phyloP scores from a whole-genome alignment of 2,113 vertebrate species.

The Saccopteryx bilineata region DNA sequence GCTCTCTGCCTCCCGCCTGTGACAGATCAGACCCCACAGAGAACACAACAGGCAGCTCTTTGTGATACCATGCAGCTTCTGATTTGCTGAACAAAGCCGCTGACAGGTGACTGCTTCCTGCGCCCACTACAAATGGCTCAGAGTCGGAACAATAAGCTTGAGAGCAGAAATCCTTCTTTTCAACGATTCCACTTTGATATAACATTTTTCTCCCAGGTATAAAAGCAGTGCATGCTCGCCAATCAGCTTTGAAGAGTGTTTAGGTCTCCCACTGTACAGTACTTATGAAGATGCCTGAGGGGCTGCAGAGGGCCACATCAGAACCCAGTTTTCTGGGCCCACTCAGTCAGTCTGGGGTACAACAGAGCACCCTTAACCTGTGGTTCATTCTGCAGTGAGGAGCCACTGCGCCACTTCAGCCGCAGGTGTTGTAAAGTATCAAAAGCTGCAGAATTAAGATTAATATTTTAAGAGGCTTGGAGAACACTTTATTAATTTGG shows the following conservation, averaged over 20 bases:
- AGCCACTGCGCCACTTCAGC: too few species aligned
- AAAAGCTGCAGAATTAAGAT: too few species aligned
- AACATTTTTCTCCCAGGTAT: constrained; percentile 12
- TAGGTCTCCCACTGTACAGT: neutral
- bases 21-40: neutral
- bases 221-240: neutral
- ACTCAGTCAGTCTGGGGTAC: neutral
- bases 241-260: neutral
- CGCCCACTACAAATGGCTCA: neutral
- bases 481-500: too few species aligned
- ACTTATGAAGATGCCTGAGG: neutral
- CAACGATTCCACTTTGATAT: neutral
- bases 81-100: constrained; percentile 27
- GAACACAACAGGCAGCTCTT: neutral
- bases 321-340: neutral
- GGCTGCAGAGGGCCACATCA: neutral
- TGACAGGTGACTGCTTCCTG: neutral
- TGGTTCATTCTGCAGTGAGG: neutral
- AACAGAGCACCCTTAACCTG: neutral
- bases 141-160: neutral
- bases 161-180: neutral
- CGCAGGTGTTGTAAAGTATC: too few species aligned
- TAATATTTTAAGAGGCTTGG: too few species aligned
- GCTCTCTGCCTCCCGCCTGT: constrained; percentile 43
- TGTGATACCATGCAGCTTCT: neutral